phyloP scores from a whole-genome alignment of 1,140 invertebrate species.

The Oryzaephilus surinamensis region DNA sequence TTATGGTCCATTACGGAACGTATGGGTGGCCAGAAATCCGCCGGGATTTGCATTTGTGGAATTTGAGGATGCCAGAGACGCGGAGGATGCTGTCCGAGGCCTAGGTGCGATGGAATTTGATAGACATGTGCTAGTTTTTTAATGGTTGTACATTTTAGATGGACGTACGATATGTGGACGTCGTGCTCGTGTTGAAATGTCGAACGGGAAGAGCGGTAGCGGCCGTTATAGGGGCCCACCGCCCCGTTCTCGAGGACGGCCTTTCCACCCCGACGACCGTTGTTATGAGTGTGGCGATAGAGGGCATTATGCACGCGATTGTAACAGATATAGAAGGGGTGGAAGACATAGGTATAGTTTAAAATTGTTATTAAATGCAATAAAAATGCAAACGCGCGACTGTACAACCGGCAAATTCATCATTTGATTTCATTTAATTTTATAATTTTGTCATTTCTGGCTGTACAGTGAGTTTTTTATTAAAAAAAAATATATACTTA shows the following conservation, averaged over 20 bases:
- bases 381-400: constrained; percentile 7
- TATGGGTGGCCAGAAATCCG: constrained; percentile 90
- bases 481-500: too few relatives aligned
- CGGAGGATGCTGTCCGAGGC: constrained; percentile 79
- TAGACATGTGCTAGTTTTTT: constrained; percentile 9
- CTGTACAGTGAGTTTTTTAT: constrained; percentile 12
- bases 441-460: constrained; percentile 11
- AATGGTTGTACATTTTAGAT: constrained; percentile 38
- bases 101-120: constrained; percentile 45
- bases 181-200: constrained; percentile 84
- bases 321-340: constrained; percentile 51
- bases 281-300: constrained; percentile 89
- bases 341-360: constrained; percentile 41
- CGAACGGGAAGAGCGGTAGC: constrained; percentile 69
- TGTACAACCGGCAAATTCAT: constrained; percentile 10
- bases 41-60: constrained; percentile 94
- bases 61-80: constrained; percentile 83
- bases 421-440: constrained; percentile 13
- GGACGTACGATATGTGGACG: constrained; percentile 77
- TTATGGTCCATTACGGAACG: constrained; percentile 86
- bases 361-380: constrained; percentile 3
- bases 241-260: constrained; percentile 44
- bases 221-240: constrained; percentile 42
- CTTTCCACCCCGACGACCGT: constrained; percentile 71
- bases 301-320: constrained; percentile 87